Base-by-base conservation (phyloP, 2,113 vertebrate species). In the Scomber scombrus region DNA sequence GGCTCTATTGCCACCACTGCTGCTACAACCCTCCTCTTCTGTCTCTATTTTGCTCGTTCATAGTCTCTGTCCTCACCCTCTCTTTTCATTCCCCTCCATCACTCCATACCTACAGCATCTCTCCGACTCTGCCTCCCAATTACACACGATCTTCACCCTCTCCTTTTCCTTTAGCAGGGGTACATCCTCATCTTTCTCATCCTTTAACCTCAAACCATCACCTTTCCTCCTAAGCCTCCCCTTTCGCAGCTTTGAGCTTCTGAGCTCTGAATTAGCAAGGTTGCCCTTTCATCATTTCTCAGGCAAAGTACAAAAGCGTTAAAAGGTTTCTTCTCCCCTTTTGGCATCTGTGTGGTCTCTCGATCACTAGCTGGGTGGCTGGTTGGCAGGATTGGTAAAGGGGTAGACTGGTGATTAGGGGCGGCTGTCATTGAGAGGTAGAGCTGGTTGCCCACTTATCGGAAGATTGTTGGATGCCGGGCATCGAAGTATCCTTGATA, bases 31-130 rank as follows among this genome's bases (percentile, higher is more conserved):
- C 56, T 64, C 81, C 67, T 70, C n/a, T 60, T 82, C 81, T 68
- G 16, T 51, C 68, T 85, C 43, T 56, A 2, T 75, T 66, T 78
- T 49, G 71, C 62, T 77, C 86, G 81, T 86, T 90, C 82, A 87
- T 74, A 21, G 23, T 26, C 63, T 87, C 71, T 52, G 49, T 60
- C 45, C 51, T 74, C 2, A 23, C 64, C 67, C 29, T 75, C 45
- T 82, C 3, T 61, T 57, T 70, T 12, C 43, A 51, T 52, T 43
- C 70, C 45, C 64, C 40, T 57, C 71, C 51, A 13, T 57, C 45
- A 54, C 11, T 62, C 43, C 58, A 49, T 71, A 21, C 66, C 34
- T 77, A 49, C 60, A 73, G 26, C 52, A 18, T 80, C 56, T 81
- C 57, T 63, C 31, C 71, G 43, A 13, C 71, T 63, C 63, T 58